Evolutionary conservation across 2,113 vertebrate genomes (phyloP), one percentile per base, ranked within the genome.

Genomic region (Spilogale gracilis): DNA sequence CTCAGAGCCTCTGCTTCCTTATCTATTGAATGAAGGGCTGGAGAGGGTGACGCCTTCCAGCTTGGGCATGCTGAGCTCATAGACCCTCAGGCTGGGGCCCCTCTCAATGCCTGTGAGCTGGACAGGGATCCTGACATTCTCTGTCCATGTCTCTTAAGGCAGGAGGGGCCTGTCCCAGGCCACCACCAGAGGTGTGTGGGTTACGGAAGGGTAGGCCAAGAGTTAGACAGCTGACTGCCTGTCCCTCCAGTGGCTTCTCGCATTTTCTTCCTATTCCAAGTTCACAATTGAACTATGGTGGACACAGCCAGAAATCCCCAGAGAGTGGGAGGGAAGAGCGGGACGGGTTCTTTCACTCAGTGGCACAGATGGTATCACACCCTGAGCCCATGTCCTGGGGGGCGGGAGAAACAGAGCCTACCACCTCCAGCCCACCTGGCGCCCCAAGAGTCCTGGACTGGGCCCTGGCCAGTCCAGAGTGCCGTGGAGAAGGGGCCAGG

Each of bases 191-290:
- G 71, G 43, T 78, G 32, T 48, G 65, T 23, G 81, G 32, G 43
- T 48, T 54, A 32, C 60, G 48, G 30, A 76, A 56, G 79, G 21
- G 1, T 10, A 58, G 84, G 30, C 32, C 7, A 1, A 30, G 25
- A 58, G 14, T 30, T 17, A 61, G 83, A 43, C 32, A 5, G 94
- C 83, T 38, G 48, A 20, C 54, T 0, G 20, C 56, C 91, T 48
- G 9, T 20, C 61, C 71, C 54, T 83, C 71, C 20, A 32, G 81
- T 17, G 54, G 86, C 86, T 94, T 87, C 96, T 88, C 89, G 91
- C 69, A 0, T 45, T 73, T 21, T 23, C 84, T 65, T 43, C 63
- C 32, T n/a, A 25, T 56, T 65, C 82, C 5, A 0, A 76, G 71
- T 54, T 76, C 76, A 32, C 13, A 54, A 16, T 6, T 58, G 78